These are phyloP conservation scores for Drosophila mayaguana DNA, from an alignment of 2,888 invertebrate genomes.

Conservation along the genomic window DNA sequence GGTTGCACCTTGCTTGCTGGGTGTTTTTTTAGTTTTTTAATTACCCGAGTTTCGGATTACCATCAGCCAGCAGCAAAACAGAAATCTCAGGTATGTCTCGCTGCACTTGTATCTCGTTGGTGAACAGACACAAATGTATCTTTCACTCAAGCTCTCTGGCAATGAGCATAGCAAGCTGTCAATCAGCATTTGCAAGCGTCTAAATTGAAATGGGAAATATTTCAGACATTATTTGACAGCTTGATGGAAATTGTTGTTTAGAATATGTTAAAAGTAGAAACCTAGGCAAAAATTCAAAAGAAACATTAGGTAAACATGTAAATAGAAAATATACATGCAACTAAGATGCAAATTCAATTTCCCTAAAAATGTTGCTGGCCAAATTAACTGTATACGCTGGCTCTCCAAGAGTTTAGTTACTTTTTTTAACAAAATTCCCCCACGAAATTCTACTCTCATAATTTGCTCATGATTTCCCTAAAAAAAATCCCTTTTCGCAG, in stretches of 20 bases:
- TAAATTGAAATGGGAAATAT: slow-evolving; percentile 18
- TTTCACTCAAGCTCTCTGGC: slow-evolving; percentile 8
- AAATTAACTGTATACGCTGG: too few species aligned
- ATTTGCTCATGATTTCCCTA: background rate
- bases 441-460: background rate
- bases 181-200: slow-evolving; percentile 19
- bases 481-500: background rate
- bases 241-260: slow-evolving; percentile 1
- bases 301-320: too few species aligned
- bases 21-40: slow-evolving; percentile 57
- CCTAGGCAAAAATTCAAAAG: background rate
- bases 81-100: slow-evolving; percentile 38
- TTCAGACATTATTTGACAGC: slow-evolving; percentile 14
- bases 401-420: too few species aligned
- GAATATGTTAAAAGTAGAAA: background rate
- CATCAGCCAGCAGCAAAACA: slow-evolving; percentile 18
- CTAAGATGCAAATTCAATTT: background rate
- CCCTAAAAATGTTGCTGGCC: too few species aligned
- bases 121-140: slow-evolving; percentile 40
- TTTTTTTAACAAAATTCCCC: background rate
- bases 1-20: slow-evolving; percentile 61
- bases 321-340: background rate
- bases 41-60: slow-evolving; percentile 62
- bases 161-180: slow-evolving; percentile 19
- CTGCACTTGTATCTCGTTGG: slow-evolving; percentile 1